Evolutionary conservation across 1,140 invertebrate species (phyloP).

Genomic region (Magallana gigas): DNA sequence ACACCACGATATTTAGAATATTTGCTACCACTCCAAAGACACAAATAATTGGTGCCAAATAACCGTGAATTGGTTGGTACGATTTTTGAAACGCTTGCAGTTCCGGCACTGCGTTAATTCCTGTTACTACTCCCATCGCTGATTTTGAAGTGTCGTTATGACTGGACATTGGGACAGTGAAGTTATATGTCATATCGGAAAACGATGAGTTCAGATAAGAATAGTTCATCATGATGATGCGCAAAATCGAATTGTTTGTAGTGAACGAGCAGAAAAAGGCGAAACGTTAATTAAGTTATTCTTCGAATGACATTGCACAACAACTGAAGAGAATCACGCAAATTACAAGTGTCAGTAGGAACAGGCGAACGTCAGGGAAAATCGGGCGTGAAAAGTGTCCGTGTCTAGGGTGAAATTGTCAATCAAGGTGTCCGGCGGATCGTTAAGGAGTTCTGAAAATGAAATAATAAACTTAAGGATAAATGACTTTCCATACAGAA

Average conservation of each 20-base stretch:
- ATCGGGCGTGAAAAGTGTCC: background rate
- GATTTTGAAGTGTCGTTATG: background rate
- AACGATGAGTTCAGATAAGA: background rate
- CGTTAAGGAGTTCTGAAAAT: background rate
- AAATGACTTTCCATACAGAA: background rate
- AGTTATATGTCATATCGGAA: conserved; percentile 23
- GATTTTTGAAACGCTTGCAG: background rate
- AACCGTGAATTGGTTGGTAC: conserved; percentile 84
- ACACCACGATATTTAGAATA: conserved; percentile 91
- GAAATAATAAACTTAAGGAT: background rate
- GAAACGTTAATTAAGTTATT: background rate
- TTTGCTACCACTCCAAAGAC: conserved; percentile 94
- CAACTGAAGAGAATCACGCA: background rate
- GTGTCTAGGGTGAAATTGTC: background rate
- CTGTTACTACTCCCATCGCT: conserved; percentile 14
- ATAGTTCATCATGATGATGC: background rate
- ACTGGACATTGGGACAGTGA: background rate
- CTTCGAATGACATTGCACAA: conserved; percentile 1
- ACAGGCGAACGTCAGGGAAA: background rate
- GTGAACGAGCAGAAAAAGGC: background rate
- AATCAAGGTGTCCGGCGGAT: background rate
- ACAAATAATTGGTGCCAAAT: conserved; percentile 87
- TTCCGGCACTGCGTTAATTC: background rate
- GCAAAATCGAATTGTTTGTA: conserved; percentile 14
- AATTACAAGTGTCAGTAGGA: background rate